Evolutionary conservation across 2,113 vertebrate genomes (phyloP).

Genomic region (Cyprinodon tularosa): DNA sequence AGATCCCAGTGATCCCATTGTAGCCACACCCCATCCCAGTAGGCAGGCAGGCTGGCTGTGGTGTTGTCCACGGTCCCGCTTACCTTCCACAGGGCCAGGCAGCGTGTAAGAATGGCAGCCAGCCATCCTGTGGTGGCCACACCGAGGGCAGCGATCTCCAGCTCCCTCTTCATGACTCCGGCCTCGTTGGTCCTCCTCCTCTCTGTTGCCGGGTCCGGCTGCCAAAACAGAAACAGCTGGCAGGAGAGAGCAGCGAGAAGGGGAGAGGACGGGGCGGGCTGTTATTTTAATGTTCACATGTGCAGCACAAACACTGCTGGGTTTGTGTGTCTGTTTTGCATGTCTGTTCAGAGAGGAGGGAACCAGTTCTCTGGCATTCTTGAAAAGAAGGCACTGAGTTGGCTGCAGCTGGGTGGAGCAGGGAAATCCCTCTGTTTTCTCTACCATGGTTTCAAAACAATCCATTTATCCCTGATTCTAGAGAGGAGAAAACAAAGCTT

Average conservation of each 20-base stretch:
- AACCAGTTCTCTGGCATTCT: conserved; percentile 67
- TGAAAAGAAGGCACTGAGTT: conserved; percentile 30
- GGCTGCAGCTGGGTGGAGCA: conserved; percentile 54
- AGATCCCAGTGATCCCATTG: conserved; percentile 88
- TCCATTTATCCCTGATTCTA: conserved; percentile 26
- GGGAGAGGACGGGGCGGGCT: conserved; percentile 24
- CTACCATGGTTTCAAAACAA: conserved; percentile 77
- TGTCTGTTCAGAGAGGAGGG: conserved; percentile 25
- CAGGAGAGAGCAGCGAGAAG: conserved; percentile 13
- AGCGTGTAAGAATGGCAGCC: conserved; percentile 79
- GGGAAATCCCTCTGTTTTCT: conserved; percentile 63
- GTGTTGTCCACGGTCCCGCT: conserved; percentile 79
- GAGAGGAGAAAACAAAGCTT: conserved; percentile 53
- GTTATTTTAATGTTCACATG: conserved; percentile 28
- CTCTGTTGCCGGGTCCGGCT: conserved; percentile 20
- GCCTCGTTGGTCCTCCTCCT: conserved; percentile 18
- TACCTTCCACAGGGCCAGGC: conserved; percentile 89
- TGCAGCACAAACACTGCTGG: conserved; percentile 16
- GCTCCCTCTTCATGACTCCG: conserved; percentile 65
- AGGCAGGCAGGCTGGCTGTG: conserved; percentile 85
- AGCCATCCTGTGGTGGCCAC: conserved; percentile 73
- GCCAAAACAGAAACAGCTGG: conserved; percentile 43
- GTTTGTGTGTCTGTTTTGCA: conserved; percentile 29
- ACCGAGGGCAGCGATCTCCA: conserved; percentile 67
- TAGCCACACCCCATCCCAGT: conserved; percentile 94